Evolutionary conservation across 2,113 vertebrate genomes (phyloP), one percentile per base, ranked within the genome.

Genomic region (Ciconia maguari): DNA sequence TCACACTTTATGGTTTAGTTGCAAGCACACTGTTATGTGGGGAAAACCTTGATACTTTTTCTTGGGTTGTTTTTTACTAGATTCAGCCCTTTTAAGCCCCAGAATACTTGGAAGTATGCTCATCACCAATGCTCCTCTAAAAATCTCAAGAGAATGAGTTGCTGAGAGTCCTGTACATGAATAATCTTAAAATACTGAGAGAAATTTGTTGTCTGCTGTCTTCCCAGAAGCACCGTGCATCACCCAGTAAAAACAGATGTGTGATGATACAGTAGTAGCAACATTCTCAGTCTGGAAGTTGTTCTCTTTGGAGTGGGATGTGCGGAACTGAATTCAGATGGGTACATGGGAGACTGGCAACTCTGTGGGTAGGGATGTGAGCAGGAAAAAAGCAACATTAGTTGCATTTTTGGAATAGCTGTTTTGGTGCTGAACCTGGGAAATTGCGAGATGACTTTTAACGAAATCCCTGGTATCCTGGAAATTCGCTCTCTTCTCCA

Each of bases 241-340:
- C 82, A 89, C 80, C 16, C 58, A 69, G 84, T 94, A 97, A 96
- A 94, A 97, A 97, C 89, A 96, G 97, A 87, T 91, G 20, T 58
- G 61, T 70, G 70, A 64, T 82, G 89, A 69, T 87, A 69, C 7
- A 84, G 83, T 95, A 95, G 89, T 78, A 96, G 68, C 83, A 81
- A 60, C 60, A 19, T 81, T 94, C 86, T 84, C 87, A 81, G 94
- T 91, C 75, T 94, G 66, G 77, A 94, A 94, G 75, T 88, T 80
- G 42, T 24, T 93, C 64, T 36, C 78, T 80, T 83, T 80, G 54
- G 93, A 95, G 87, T 93, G 79, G 89, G 84, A 87, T 91, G 94
- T 95, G 87, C 4, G 32, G 77, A 87, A 78, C 72, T 82, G 89
- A 91, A 82, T 93, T 94, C 93, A 87, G 48, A 91, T 29, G 25